phyloP scores from a whole-genome alignment of 2,888 invertebrate genomes.

The Lycocerus yunnanus region DNA sequence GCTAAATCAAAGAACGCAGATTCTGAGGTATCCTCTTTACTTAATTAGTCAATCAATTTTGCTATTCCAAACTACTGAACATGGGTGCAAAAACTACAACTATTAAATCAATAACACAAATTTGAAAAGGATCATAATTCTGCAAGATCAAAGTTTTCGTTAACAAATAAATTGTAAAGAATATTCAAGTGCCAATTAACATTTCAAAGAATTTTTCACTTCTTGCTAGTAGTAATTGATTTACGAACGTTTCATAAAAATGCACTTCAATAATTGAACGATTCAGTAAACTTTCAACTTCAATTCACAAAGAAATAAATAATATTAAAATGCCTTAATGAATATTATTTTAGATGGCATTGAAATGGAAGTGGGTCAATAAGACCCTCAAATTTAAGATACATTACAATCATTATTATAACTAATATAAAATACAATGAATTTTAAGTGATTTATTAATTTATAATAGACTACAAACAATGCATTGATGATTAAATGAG shows the following conservation, averaged over 20 bases:
- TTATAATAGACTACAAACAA: not conserved
- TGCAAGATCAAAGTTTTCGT: not conserved
- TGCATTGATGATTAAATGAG: not conserved
- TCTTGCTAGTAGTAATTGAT: not conserved
- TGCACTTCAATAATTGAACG: not conserved
- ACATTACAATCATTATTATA: not conserved
- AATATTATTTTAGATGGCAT: not conserved
- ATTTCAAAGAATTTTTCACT: not conserved
- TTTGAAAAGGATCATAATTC: not conserved
- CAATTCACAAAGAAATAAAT: not conserved
- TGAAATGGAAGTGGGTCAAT: not conserved
- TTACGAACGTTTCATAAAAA: not conserved
- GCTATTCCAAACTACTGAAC: not conserved
- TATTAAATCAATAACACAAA: not conserved
- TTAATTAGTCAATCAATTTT: not conserved
- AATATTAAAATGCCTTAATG: not conserved
- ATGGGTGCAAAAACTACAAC: not conserved
- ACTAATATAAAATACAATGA: not conserved
- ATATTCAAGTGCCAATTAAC: not conserved
- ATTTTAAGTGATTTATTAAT: not conserved
- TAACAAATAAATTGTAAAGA: not conserved
- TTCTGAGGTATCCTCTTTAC: not conserved
- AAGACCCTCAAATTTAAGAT: not conserved
- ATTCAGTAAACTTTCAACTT: not conserved
- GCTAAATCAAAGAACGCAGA: not conserved